A percentile compares a stretch with the other conserved stretches of the same genome.
Conservation (phyloP, 1,140 invertebrate genomes). For the Notospermus geniculatus region DNA sequence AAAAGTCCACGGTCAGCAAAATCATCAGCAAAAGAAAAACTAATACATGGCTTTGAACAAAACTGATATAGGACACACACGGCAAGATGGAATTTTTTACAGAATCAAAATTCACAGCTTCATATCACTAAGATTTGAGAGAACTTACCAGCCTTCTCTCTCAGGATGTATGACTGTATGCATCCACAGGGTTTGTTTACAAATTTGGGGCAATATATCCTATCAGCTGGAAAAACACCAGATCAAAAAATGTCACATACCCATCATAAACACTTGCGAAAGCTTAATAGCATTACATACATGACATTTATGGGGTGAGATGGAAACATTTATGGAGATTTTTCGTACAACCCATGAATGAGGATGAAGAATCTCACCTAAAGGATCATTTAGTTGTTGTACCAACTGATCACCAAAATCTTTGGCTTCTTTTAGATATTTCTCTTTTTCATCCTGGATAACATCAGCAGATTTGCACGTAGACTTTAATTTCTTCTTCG, state of each 20-base stretch:
- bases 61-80: too few relatives aligned
- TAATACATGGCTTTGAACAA: too few relatives aligned
- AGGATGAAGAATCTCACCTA: slow-evolving; percentile 17
- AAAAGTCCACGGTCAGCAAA: too few relatives aligned
- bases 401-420: slow-evolving; percentile 27
- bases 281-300: too few relatives aligned
- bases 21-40: too few relatives aligned
- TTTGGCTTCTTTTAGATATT: slow-evolving; percentile 29
- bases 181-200: slow-evolving; percentile 36
- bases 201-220: slow-evolving; percentile 37
- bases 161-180: slow-evolving; percentile 36
- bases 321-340: too few relatives aligned
- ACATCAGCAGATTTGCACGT: slow-evolving; percentile 6
- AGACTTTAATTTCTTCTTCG: slow-evolving; percentile 11
- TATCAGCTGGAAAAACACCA: slow-evolving; percentile 31
- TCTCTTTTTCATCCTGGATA: slow-evolving; percentile 29
- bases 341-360: too few relatives aligned
- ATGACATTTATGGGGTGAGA: too few relatives aligned
- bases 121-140: neutral
- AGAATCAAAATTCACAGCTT: too few relatives aligned
- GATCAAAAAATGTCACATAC: neutral
- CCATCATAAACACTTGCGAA: too few relatives aligned
- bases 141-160: slow-evolving; percentile 22
- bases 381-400: slow-evolving; percentile 22
- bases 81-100: too few relatives aligned